Evolutionary conservation across 2,888 invertebrate species (phyloP).

Genomic region (Cylloceria caligata): DNA sequence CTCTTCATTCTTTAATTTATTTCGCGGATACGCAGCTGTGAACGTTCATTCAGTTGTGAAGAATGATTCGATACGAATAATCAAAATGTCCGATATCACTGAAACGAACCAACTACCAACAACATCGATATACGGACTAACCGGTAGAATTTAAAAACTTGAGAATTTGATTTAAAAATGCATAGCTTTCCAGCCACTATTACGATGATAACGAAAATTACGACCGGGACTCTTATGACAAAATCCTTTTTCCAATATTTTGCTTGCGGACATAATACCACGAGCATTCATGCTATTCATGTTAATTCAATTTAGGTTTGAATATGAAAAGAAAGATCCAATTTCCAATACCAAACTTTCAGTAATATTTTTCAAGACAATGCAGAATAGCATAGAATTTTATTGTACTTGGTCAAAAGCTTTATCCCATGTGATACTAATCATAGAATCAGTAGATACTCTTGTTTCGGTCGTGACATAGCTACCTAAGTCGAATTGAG

Average conservation of each 20-base stretch:
- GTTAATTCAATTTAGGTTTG: neutral
- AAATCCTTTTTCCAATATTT: conserved; percentile 14
- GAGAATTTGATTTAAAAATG: neutral
- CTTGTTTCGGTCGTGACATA: neutral
- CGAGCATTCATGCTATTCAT: neutral
- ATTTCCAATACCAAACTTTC: neutral
- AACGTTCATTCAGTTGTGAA: neutral
- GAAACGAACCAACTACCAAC: too few species aligned
- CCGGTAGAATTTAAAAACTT: neutral
- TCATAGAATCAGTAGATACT: neutral
- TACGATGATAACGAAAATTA: neutral
- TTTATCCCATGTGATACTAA: neutral
- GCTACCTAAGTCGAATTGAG: neutral
- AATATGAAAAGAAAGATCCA: neutral
- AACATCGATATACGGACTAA: too few species aligned
- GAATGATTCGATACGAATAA: neutral
- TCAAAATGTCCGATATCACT: neutral
- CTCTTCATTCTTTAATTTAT: conserved; percentile 3
- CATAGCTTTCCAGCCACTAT: neutral
- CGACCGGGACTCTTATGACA: neutral
- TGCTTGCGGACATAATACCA: neutral
- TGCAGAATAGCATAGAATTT: neutral
- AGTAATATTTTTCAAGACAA: neutral
- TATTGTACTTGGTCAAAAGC: neutral
- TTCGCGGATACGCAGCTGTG: neutral